These are phyloP conservation scores for Tapirus terrestris DNA, from an alignment of 2,113 vertebrate species.

Conservation along the genomic window DNA sequence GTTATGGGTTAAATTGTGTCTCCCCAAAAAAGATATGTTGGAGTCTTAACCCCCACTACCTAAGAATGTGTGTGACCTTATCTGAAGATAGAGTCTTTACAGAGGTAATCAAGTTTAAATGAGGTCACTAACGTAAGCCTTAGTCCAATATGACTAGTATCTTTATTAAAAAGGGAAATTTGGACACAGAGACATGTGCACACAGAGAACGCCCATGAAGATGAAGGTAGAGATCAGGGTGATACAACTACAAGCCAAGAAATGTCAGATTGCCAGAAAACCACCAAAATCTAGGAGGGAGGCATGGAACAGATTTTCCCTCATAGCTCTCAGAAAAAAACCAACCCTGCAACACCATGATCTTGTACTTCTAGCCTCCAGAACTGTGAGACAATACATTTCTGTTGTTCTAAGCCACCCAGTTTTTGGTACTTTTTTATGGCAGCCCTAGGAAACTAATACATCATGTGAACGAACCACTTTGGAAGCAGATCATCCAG, in stretches of 20 bases:
- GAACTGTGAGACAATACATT: not conserved
- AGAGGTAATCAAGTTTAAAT: not conserved
- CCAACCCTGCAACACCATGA: not conserved
- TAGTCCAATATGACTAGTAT: not conserved
- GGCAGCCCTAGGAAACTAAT: not conserved
- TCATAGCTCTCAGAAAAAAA: not conserved
- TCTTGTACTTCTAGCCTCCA: not conserved
- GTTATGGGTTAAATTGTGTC: not conserved
- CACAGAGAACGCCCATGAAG: not conserved
- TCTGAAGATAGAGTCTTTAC: not conserved
- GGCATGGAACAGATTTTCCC: not conserved
- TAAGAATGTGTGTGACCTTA: not conserved
- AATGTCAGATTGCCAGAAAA: not conserved
- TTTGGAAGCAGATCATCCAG: not conserved
- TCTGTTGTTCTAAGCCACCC: not conserved
- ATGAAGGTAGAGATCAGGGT: not conserved
- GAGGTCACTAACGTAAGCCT: not conserved
- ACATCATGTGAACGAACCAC: not conserved
- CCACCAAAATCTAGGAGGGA: not conserved
- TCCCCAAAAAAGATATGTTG: not conserved
- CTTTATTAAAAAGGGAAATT: not conserved
- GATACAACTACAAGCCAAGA: not conserved
- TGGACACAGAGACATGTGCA: not conserved
- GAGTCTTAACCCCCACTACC: not conserved
- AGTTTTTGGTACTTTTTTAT: not conserved